Percentiles rank a stretch among this genome's conserved stretches.
phyloP scores from a whole-genome alignment of 2,888 invertebrate genomes.

The Phyto melanocephala region DNA sequence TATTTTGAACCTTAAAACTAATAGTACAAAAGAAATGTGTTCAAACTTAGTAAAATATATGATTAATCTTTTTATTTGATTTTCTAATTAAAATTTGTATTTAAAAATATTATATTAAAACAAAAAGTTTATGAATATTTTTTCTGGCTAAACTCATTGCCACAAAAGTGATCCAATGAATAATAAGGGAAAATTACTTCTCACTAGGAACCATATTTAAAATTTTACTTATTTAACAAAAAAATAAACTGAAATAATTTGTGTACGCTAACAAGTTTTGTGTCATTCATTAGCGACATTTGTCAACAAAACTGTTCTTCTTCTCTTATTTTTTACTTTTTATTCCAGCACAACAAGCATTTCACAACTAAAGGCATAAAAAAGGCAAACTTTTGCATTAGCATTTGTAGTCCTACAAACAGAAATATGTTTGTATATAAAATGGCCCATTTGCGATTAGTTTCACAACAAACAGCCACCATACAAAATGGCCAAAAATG shows the following conservation, averaged over 20 bases:
- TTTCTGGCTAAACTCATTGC: neutral
- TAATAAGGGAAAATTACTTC: neutral
- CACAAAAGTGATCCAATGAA: constrained; percentile 2
- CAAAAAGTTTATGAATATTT: neutral
- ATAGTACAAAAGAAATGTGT: too few species aligned
- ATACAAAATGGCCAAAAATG: constrained; percentile 1
- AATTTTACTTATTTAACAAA: too few species aligned
- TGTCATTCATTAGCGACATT: constrained; percentile 64
- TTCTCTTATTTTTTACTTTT: neutral
- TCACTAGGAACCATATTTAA: neutral
- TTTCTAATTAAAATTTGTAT: constrained; percentile 10
- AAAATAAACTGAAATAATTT: neutral
- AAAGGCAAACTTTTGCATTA: neutral
- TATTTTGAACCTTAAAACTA: too few species aligned
- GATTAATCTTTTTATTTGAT: constrained; percentile 18
- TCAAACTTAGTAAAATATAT: neutral
- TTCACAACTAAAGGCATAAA: neutral
- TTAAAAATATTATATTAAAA: neutral
- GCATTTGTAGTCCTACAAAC: neutral
- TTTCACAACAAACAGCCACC: neutral
- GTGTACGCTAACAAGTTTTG: constrained; percentile 38
- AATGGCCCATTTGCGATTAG: neutral
- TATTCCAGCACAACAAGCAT: neutral
- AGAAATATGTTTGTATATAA: neutral
- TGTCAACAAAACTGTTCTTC: constrained; percentile 32